Base-by-base conservation (phyloP, 2,888 invertebrate species). In the Xanthorhoe designata region DNA sequence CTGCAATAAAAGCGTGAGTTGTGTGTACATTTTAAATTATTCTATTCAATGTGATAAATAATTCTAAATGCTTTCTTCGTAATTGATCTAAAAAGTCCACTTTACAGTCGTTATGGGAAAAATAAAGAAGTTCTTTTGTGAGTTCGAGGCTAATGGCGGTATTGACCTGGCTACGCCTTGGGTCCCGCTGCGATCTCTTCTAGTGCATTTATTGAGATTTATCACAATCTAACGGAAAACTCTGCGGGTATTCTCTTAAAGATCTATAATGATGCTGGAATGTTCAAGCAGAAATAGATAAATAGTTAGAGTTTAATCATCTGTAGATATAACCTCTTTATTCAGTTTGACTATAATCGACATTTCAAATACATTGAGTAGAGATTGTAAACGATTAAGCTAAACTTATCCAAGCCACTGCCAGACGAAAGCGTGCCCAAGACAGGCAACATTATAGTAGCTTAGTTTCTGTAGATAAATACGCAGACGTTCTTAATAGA, bases 151-250 rank as follows among this genome's bases (percentile, higher is more conserved):
- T 80, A 80, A 83, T 79, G 74, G 76, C 76, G 70, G 74, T 79
- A 78, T 82, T 79, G 77, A 82, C 77, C 81, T 80, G 75, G 67
- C 38, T 13, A 42, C 74, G 74, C 77, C 71, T 74, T 62, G 71
- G 68, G 64, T 65, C 85, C 83, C 76, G 62, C 66, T 62, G 66
- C 58, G 83, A 80, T 61, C 75, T 61, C 74, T 42, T 72, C 73
- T 79, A 75, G 74, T 78, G 78, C 82, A 83, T 82, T 85, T 79
- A 76, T 74, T 69, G 62, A 78, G 77, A 82, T 80, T 80, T 84
- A 85, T 86, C 71, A 80, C 64, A 45, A 68, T 59, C 74, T 80
- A 80, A 82, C 81, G 80, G 79, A 79, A 79, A 54, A 65, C 82
- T 72, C 84, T 61, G 77, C 81, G 74, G 80, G 82, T 65, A 70